These are phyloP conservation scores for Limenitis camilla DNA, from an alignment of 2,888 invertebrate species.

Conservation along the genomic window DNA sequence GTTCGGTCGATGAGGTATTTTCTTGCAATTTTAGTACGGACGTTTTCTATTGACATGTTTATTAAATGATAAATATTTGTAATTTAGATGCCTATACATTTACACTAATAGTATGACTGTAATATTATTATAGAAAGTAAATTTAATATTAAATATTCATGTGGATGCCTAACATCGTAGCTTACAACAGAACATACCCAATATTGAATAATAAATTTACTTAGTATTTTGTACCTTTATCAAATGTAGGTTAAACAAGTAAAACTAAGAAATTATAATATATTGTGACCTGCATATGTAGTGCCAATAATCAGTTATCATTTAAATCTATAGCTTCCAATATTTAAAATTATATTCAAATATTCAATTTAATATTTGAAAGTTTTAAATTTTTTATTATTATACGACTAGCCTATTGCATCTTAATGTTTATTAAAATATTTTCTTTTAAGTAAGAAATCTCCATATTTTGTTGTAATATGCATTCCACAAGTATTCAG, in stretches of 20 bases:
- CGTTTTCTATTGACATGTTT: conserved; percentile 24
- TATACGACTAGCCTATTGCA: conserved; percentile 27
- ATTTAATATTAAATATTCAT: not conserved
- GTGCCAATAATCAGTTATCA: conserved; percentile 60
- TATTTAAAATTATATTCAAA: conserved; percentile 37
- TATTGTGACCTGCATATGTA: conserved; percentile 64
- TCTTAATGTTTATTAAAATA: conserved; percentile 39
- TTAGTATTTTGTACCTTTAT: not conserved
- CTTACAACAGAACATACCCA: not conserved
- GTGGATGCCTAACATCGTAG: not conserved
- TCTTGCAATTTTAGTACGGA: conserved; percentile 17
- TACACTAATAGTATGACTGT: conserved; percentile 33
- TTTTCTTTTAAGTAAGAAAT: conserved; percentile 14
- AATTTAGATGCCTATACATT: conserved; percentile 38
- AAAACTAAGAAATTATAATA: conserved; percentile 38
- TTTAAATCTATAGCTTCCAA: conserved; percentile 44
- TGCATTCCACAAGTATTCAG: conserved; percentile 63
- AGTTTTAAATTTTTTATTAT: conserved; percentile 16
- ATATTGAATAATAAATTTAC: conserved; percentile 3
- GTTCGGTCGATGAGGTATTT: conserved; percentile 25
- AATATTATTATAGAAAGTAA: conserved; percentile 29
- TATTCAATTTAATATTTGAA: conserved; percentile 33
- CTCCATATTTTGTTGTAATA: conserved; percentile 16
- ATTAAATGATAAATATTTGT: conserved; percentile 27
- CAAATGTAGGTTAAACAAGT: not conserved